Conservation (phyloP, 2,113 vertebrate species). For the Nothocercus nigrocapillus region DNA sequence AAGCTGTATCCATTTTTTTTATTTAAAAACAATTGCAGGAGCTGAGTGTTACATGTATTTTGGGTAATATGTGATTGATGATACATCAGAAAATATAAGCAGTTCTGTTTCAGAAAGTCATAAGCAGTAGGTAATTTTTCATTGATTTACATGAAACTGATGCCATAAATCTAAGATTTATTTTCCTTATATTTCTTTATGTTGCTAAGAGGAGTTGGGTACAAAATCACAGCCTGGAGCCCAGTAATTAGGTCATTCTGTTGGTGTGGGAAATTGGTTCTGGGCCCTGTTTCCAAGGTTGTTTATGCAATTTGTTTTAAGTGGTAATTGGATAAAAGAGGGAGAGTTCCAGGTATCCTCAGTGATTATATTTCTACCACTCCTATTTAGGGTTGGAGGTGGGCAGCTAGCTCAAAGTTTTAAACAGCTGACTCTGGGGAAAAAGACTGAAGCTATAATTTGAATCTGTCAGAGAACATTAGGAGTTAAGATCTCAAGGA, state of each 20-base stretch:
- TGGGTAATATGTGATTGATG: background rate
- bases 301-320: background rate
- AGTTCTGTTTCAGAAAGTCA: background rate
- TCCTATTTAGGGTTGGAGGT: no score
- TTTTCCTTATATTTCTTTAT: background rate
- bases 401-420: background rate
- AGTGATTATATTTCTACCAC: background rate
- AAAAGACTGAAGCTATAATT: background rate
- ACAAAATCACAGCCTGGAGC: background rate
- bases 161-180: background rate
- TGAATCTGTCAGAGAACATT: background rate
- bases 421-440: background rate
- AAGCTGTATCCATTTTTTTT: background rate
- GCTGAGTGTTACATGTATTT: background rate
- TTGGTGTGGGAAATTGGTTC: background rate
- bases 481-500: background rate
- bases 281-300: background rate
- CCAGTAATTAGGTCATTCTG: background rate
- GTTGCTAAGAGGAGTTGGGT: background rate
- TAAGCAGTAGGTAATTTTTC: background rate
- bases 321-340: background rate
- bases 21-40: background rate
- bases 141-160: background rate
- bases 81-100: background rate
- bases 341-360: background rate